Percentiles rank a stretch among this genome's conserved stretches.
phyloP scores from a whole-genome alignment of 2,888 invertebrate species.

The Endotricha flammealis region DNA sequence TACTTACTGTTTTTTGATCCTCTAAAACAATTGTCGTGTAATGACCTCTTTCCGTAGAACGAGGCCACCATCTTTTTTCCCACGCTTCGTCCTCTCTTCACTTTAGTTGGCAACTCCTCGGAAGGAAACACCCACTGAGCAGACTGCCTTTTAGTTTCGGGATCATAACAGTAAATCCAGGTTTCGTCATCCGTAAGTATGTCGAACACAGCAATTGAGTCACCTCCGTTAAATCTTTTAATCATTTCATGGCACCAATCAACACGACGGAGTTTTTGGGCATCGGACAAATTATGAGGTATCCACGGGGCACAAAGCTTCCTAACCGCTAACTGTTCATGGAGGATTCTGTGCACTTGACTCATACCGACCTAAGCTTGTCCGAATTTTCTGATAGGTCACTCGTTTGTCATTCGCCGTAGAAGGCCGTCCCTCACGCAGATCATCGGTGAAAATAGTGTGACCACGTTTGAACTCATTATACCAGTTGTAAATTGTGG shows the following conservation, averaged over 20 bases:
- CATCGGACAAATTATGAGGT: not conserved
- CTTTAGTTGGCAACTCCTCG: not conserved
- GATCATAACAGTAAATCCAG: not conserved
- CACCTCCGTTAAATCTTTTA: not conserved
- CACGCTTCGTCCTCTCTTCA: not conserved
- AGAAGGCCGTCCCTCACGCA: too few relatives aligned
- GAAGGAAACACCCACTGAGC: not conserved
- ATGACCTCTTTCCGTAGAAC: constrained; percentile 2
- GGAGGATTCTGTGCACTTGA: not conserved
- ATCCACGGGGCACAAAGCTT: not conserved
- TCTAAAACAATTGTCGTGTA: constrained; percentile 6
- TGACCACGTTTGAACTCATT: too few relatives aligned
- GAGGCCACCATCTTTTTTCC: not conserved
- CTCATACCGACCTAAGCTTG: too few relatives aligned
- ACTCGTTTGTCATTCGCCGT: too few relatives aligned
- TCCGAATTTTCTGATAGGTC: too few relatives aligned
- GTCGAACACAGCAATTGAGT: not conserved
- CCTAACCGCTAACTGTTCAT: too few relatives aligned
- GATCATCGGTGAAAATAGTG: too few relatives aligned
- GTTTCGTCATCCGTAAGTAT: not conserved
- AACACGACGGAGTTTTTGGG: not conserved
- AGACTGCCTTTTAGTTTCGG: not conserved
- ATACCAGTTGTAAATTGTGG: too few relatives aligned
- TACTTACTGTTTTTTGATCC: constrained; percentile 8
- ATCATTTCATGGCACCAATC: not conserved